These are phyloP conservation scores for Himalopsyche tibetana DNA, from an alignment of 2,888 invertebrate genomes.

Conservation along the genomic window DNA sequence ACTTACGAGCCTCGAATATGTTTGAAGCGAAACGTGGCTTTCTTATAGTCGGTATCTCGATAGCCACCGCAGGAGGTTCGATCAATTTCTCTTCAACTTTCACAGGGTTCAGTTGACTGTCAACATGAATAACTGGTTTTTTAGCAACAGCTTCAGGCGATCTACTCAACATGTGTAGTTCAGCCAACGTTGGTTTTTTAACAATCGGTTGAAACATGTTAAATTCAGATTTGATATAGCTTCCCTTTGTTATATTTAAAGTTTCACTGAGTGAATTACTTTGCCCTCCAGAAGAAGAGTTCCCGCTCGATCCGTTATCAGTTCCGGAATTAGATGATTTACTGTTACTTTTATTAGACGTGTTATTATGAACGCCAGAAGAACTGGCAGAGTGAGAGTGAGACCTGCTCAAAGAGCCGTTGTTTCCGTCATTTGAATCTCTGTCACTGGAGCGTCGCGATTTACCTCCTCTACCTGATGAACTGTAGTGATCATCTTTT, in stretches of 20 bases:
- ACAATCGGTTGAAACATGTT: conserved; percentile 64
- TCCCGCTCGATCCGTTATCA: conserved; percentile 73
- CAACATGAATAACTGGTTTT: conserved; percentile 64
- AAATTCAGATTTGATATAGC: conserved; percentile 64
- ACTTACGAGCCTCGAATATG: conserved; percentile 80
- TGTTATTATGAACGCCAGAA: conserved; percentile 66
- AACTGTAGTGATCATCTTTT: conserved; percentile 84
- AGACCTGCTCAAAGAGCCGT: conserved; percentile 75
- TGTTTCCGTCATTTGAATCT: conserved; percentile 86
- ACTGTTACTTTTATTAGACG: conserved; percentile 69
- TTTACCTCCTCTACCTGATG: conserved; percentile 80
- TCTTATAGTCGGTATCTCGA: conserved; percentile 70
- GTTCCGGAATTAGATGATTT: conserved; percentile 74
- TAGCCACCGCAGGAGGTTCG: background rate
- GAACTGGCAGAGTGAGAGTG: conserved; percentile 65
- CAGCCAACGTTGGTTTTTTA: conserved; percentile 56
- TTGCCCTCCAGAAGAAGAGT: conserved; percentile 76
- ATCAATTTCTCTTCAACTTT: conserved; percentile 40
- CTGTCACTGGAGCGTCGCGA: conserved; percentile 85
- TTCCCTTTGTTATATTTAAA: conserved; percentile 66
- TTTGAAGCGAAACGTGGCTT: conserved; percentile 84
- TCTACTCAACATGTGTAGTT: conserved; percentile 48
- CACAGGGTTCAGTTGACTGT: conserved; percentile 62
- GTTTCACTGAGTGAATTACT: conserved; percentile 71
- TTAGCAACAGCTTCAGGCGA: conserved; percentile 52